Percentiles rank a stretch among this genome's conserved stretches.
Evolutionary conservation across 2,888 invertebrate species (phyloP).

Genomic region (Corbicula japonica): DNA sequence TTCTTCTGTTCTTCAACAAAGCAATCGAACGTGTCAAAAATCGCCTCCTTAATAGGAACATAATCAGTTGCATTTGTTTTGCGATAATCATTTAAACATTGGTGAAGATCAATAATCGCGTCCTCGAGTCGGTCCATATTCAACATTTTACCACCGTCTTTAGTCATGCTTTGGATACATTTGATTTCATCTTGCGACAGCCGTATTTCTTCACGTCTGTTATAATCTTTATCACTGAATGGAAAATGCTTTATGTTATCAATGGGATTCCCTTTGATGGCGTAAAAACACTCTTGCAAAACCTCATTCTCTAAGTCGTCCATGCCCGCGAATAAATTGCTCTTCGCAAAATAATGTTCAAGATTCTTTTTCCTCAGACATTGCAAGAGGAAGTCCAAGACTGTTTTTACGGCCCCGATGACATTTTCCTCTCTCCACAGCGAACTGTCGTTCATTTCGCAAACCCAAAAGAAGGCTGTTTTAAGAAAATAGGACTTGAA

Average conservation of each 20-base stretch:
- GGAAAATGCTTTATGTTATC: conserved; percentile 18
- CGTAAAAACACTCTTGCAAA: conserved; percentile 23
- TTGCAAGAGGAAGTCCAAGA: conserved; percentile 15
- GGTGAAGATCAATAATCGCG: conserved; percentile 44
- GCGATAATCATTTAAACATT: conserved; percentile 40
- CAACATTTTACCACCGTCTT: conserved; percentile 41
- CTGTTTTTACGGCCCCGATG: conserved; percentile 11
- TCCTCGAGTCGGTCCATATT: conserved; percentile 37
- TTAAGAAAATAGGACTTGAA: conserved; percentile 68
- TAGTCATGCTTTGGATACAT: conserved; percentile 27
- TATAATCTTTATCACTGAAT: conserved; percentile 43
- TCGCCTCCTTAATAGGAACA: conserved; percentile 39
- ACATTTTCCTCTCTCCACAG: conserved; percentile 28
- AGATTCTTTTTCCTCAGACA: conserved; percentile 11
- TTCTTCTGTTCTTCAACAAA: conserved; percentile 7
- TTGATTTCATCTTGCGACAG: conserved; percentile 28
- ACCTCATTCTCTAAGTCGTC: conserved; percentile 10
- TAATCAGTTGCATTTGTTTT: no score
- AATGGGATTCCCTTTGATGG: conserved; percentile 29
- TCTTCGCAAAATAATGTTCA: conserved; percentile 46
- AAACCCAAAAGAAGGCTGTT: conserved; percentile 60
- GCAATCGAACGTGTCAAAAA: neutral
- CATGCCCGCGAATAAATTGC: conserved; percentile 46
- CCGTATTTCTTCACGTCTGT: conserved; percentile 5
- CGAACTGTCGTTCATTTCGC: conserved; percentile 33